A percentile compares a stretch with the other conserved stretches of the same genome.
Evolutionary conservation across 2,113 vertebrate genomes (phyloP).

Genomic region (Cyprinodon variegatus): DNA sequence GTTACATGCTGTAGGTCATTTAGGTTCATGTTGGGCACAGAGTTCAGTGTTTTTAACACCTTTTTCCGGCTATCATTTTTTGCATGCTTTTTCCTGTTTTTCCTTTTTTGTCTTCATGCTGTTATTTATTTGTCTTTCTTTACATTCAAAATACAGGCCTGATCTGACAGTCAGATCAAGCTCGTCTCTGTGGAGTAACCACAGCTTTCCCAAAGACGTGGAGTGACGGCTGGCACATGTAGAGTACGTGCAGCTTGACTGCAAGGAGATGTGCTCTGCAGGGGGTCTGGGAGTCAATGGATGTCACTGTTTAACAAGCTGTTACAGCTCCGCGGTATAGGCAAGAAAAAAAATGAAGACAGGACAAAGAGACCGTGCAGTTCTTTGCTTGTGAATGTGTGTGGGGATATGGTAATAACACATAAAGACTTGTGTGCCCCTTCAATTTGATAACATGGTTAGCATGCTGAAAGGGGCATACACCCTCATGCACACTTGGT

Average conservation of each 20-base stretch:
- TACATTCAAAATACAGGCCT: conserved; percentile 9
- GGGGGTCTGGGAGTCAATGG: conserved; percentile 52
- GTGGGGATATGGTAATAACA: conserved; percentile 55
- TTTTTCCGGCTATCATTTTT: neutral
- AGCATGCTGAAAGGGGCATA: conserved; percentile 44
- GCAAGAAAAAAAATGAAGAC: conserved; percentile 44
- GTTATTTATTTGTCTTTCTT: conserved; percentile 9
- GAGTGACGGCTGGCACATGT: conserved; percentile 41
- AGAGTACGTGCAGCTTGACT: conserved; percentile 34
- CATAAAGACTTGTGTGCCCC: conserved; percentile 39
- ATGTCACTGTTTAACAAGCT: conserved; percentile 70
- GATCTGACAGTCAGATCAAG: neutral
- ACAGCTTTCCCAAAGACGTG: conserved; percentile 19
- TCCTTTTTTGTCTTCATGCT: conserved; percentile 1
- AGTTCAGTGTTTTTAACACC: neutral
- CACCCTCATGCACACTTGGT: conserved; percentile 28
- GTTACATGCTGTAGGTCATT: neutral
- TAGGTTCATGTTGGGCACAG: neutral
- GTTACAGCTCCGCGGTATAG: conserved; percentile 41
- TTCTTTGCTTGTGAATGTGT: conserved; percentile 25
- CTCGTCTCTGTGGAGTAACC: conserved; percentile 22
- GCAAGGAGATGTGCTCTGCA: conserved; percentile 50
- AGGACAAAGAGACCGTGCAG: conserved; percentile 60
- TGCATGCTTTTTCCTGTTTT: neutral
- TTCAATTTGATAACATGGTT: conserved; percentile 38